Evolutionary conservation across 2,888 invertebrate genomes (phyloP).

Genomic region (Tromatobia lineatoria): DNA sequence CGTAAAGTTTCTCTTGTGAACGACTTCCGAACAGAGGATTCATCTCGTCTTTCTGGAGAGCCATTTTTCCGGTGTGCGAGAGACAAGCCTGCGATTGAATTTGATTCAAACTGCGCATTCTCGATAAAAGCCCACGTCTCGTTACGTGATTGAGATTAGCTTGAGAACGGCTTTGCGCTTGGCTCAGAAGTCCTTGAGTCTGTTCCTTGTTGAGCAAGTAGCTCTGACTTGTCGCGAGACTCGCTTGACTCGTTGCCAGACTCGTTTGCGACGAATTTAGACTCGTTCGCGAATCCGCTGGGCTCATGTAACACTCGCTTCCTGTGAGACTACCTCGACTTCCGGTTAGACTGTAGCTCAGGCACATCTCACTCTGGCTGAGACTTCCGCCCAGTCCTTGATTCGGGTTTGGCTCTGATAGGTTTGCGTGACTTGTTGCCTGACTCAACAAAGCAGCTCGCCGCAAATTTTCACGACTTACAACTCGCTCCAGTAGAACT

Average conservation of each 20-base stretch:
- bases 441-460: slow-evolving; percentile 83
- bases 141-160: slow-evolving; percentile 80
- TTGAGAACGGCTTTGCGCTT: slow-evolving; percentile 82
- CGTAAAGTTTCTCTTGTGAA: slow-evolving; percentile 86
- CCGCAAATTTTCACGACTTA: slow-evolving; percentile 82
- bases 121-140: slow-evolving; percentile 79
- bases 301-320: slow-evolving; percentile 81
- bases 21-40: slow-evolving; percentile 82
- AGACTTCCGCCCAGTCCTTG: slow-evolving; percentile 78
- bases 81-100: slow-evolving; percentile 85
- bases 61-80: slow-evolving; percentile 72
- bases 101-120: slow-evolving; percentile 82
- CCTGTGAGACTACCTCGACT: slow-evolving; percentile 74
- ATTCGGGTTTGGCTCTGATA: slow-evolving; percentile 71
- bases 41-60: slow-evolving; percentile 71
- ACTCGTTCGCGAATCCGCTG: slow-evolving; percentile 81
- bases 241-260: slow-evolving; percentile 74
- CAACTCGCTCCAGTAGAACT: slow-evolving; percentile 86
- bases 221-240: slow-evolving; percentile 79
- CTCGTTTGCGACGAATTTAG: slow-evolving; percentile 82
- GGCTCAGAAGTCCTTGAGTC: slow-evolving; percentile 82
- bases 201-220: slow-evolving; percentile 83
- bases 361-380: slow-evolving; percentile 86
- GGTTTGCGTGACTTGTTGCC: slow-evolving; percentile 80
- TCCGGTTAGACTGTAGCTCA: slow-evolving; percentile 80